Evolutionary conservation across 2,797 vertebrate species (phyloP).

Genomic region (Sciurus vulgaris): DNA sequence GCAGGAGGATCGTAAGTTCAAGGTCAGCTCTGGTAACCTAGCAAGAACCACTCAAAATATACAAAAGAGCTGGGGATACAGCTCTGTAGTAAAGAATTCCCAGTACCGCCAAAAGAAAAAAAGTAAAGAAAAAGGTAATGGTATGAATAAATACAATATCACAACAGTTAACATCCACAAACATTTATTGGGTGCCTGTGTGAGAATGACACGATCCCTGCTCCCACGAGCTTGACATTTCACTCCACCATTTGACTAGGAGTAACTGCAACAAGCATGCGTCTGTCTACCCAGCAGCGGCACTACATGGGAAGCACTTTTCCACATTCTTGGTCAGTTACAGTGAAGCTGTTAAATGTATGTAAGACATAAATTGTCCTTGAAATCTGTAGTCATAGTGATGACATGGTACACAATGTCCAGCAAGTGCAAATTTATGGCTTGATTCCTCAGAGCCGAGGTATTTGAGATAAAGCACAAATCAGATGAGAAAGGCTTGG

Average conservation of each 20-base stretch:
- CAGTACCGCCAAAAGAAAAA: no score
- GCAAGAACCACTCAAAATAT: no score
- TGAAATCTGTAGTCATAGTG: conserved; percentile 21
- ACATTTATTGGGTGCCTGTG: conserved; percentile 71
- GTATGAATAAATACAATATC: conserved; percentile 20
- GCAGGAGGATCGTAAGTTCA: no score
- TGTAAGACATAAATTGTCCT: not conserved
- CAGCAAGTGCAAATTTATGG: conserved; percentile 66
- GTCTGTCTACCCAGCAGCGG: conserved; percentile 3
- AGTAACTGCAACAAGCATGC: not conserved
- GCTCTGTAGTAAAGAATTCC: no score
- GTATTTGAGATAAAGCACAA: not conserved
- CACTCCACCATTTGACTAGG: not conserved
- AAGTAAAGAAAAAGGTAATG: not conserved
- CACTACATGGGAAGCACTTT: not conserved
- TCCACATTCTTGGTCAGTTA: conserved; percentile 28
- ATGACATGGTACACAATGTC: not conserved
- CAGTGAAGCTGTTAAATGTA: conserved; percentile 3
- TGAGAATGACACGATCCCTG: conserved; percentile 7
- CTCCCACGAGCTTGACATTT: not conserved
- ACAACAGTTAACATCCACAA: not conserved
- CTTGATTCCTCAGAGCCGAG: conserved; percentile 60
- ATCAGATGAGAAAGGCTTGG: not conserved
- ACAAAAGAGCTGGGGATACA: no score
- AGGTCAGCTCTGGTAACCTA: no score